Conservation (phyloP, 2,888 invertebrate genomes). For the Oscheius sp. region DNA sequence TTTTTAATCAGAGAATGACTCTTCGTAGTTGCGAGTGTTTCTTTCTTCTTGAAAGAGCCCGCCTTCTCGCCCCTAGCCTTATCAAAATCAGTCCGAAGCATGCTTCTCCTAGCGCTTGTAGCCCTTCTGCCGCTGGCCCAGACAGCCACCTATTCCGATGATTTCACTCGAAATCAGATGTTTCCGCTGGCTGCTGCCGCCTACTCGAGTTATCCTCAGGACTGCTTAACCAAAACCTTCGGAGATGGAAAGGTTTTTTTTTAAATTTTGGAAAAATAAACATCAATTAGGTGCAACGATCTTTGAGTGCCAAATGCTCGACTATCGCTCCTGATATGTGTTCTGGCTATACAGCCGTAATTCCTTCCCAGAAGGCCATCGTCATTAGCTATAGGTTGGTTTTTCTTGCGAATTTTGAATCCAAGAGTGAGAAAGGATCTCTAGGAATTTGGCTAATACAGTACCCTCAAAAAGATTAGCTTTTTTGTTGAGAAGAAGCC, state of each 20-base stretch:
- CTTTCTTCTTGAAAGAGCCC: too few relatives aligned
- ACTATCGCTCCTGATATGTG: slow-evolving; percentile 46
- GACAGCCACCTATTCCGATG: slow-evolving; percentile 35
- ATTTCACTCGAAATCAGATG: slow-evolving; percentile 42
- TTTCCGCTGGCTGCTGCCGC: slow-evolving; percentile 54
- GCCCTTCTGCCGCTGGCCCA: not conserved
- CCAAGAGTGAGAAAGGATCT: slow-evolving; percentile 50
- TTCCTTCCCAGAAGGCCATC: slow-evolving; percentile 45
- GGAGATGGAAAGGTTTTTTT: too few relatives aligned
- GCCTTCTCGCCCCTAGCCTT: too few relatives aligned
- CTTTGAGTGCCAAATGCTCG: slow-evolving; percentile 42
- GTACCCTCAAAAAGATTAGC: not conserved
- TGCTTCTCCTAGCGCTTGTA: not conserved
- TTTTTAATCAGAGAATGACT: too few relatives aligned
- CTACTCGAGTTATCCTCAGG: slow-evolving; percentile 45
- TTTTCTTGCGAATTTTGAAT: not conserved
- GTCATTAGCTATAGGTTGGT: slow-evolving; percentile 58
- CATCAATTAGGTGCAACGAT: slow-evolving; percentile 45
- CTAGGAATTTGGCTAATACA: slow-evolving; percentile 31
- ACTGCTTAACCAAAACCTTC: slow-evolving; percentile 44
- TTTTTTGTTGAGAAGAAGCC: not conserved
- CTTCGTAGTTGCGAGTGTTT: too few relatives aligned
- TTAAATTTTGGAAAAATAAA: too few relatives aligned
- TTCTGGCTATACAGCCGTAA: slow-evolving; percentile 52
- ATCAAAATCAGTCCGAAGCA: not conserved